Percentiles rank a stretch among this genome's conserved stretches.
phyloP scores from a whole-genome alignment of 2,113 vertebrate genomes.

The Gopherus evgoodei region DNA sequence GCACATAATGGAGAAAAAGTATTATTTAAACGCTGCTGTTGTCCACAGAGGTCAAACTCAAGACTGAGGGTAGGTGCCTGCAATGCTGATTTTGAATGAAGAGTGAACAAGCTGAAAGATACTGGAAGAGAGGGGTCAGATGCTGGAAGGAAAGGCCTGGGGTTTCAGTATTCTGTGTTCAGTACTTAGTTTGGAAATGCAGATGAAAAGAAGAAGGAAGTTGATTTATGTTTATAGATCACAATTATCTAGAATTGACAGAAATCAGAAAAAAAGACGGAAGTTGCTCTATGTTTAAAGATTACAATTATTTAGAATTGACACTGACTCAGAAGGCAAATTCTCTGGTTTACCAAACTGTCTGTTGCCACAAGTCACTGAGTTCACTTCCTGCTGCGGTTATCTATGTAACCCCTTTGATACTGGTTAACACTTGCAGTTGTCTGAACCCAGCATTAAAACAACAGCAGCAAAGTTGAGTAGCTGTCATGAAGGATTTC shows the following conservation, averaged over 20 bases:
- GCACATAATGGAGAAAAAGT: neutral
- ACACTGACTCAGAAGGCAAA: neutral
- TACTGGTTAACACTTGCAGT: neutral
- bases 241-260: neutral
- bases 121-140: conserved; percentile 5
- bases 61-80: neutral
- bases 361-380: neutral
- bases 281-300: neutral
- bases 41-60: neutral
- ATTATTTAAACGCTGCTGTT: neutral
- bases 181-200: fast-evolving
- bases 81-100: neutral
- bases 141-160: neutral
- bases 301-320: conserved; percentile 7
- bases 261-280: neutral
- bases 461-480: neutral
- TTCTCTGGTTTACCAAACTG: neutral
- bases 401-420: neutral
- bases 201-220: neutral
- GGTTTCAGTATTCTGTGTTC: conserved; percentile 17
- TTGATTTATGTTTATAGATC: neutral
- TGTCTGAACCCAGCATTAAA: neutral
- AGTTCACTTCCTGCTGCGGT: neutral
- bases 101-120: neutral
- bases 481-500: neutral